Conservation (phyloP, 2,888 invertebrate genomes). For the Zaprionus bogoriensis region DNA sequence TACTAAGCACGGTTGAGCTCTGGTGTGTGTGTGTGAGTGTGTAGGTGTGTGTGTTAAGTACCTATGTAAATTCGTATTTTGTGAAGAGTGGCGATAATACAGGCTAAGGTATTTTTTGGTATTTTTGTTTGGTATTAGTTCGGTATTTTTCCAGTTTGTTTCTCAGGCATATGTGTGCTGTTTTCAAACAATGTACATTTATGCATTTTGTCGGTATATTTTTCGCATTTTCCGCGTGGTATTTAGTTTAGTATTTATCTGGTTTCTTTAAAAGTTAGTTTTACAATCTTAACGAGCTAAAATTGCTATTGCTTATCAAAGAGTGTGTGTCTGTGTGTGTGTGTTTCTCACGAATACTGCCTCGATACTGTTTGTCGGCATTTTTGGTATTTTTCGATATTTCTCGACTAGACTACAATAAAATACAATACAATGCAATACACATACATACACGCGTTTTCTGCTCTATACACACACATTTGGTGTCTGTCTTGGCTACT, state of each 20-base stretch:
- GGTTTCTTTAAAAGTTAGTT: neutral
- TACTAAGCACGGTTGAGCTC: neutral
- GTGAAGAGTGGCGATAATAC: constrained; percentile 37
- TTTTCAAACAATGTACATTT: neutral
- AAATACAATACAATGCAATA: constrained; percentile 48
- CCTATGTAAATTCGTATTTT: constrained; percentile 70
- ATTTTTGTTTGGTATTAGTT: neutral
- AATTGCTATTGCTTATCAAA: constrained; percentile 63
- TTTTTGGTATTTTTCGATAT: constrained; percentile 1
- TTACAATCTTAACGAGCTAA: constrained; percentile 57
- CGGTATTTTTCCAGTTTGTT: neutral
- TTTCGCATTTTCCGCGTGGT: constrained; percentile 1
- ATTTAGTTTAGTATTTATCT: constrained; percentile 9
- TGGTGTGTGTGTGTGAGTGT: constrained; percentile 11
- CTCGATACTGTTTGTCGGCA: constrained; percentile 16
- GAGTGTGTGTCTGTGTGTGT: constrained; percentile 12
- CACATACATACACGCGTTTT: constrained; percentile 18
- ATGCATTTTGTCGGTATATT: no score
- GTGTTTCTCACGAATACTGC: no score
- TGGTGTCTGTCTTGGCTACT: constrained; percentile 7
- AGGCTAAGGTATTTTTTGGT: constrained; percentile 5
- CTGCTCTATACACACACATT: constrained; percentile 21
- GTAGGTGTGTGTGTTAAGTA: constrained; percentile 46
- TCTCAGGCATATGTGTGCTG: neutral
- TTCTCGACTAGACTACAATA: constrained; percentile 45